Conservation (phyloP, 1,140 invertebrate species). For the Zaprionus lachaisei region DNA sequence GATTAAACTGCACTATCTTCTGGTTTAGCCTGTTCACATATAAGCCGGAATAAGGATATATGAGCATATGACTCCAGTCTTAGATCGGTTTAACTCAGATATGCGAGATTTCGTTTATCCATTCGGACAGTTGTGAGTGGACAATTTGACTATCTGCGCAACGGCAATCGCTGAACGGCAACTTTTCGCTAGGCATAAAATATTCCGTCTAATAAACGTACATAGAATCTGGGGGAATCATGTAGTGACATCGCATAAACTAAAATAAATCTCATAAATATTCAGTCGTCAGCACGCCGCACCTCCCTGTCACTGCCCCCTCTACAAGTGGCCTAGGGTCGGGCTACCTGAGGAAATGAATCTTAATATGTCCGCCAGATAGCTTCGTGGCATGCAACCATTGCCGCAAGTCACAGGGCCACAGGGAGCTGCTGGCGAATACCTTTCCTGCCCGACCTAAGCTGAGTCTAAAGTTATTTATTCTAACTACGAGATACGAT, state of each 20-base stretch:
- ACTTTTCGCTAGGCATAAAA: slow-evolving; percentile 56
- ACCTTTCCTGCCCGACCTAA: slow-evolving; percentile 1
- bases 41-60: slow-evolving; percentile 23
- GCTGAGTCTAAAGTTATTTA: slow-evolving; percentile 63
- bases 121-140: slow-evolving; percentile 19
- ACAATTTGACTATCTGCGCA: slow-evolving; percentile 67
- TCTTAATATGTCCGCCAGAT: slow-evolving; percentile 53
- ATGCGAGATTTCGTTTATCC: slow-evolving; percentile 9
- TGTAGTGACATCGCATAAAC: slow-evolving; percentile 77
- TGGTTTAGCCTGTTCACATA: slow-evolving; percentile 26
- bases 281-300: slow-evolving; percentile 33
- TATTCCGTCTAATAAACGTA: slow-evolving; percentile 60
- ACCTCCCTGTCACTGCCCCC: neutral
- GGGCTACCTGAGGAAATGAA: slow-evolving; percentile 59
- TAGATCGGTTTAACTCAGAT: slow-evolving; percentile 55
- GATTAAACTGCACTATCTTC: slow-evolving; percentile 15
- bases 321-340: neutral
- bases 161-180: slow-evolving; percentile 38
- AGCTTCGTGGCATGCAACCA: slow-evolving; percentile 34
- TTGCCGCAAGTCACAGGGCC: neutral
- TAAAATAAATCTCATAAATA: slow-evolving; percentile 82
- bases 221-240: slow-evolving; percentile 50
- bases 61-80: slow-evolving; percentile 18
- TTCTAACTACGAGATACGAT: slow-evolving; percentile 69
- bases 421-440: slow-evolving; percentile 12